A percentile compares a stretch with the other conserved stretches of the same genome.
Conservation (phyloP, 2,888 invertebrate species). For the Noctua comes region DNA sequence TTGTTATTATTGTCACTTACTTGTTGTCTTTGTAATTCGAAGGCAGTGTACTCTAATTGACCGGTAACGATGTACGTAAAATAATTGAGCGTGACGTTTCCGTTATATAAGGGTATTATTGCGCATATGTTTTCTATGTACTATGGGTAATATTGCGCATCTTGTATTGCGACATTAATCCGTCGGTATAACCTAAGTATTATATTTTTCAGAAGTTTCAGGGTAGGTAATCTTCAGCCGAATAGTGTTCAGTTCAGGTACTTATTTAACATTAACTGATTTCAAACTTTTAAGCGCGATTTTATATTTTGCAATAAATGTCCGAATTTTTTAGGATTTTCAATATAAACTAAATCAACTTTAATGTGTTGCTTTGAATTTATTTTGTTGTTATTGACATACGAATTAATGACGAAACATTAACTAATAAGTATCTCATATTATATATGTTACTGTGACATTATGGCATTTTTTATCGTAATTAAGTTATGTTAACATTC, state of each 20-base stretch:
- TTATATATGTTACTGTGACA: conserved; percentile 40
- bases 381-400: conserved; percentile 40
- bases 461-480: conserved; percentile 43
- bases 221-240: not conserved
- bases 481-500: conserved; percentile 38
- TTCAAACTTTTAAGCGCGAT: not conserved
- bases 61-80: not conserved
- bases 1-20: not conserved
- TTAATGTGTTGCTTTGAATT: conserved; percentile 22
- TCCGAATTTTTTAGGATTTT: not conserved
- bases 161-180: not conserved
- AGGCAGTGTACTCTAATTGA: not conserved
- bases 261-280: not conserved
- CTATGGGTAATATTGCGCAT: not conserved
- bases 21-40: conserved; percentile 1
- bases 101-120: not conserved
- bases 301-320: conserved; percentile 5
- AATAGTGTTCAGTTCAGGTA: not conserved
- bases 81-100: not conserved
- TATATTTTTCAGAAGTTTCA: not conserved
- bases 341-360: conserved; percentile 29
- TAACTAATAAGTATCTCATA: conserved; percentile 21
- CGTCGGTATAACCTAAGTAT: not conserved
- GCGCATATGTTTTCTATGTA: not conserved
- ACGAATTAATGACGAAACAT: conserved; percentile 34